Evolutionary conservation across 2,888 invertebrate species (phyloP).

Genomic region (Cheilosia impressa): DNA sequence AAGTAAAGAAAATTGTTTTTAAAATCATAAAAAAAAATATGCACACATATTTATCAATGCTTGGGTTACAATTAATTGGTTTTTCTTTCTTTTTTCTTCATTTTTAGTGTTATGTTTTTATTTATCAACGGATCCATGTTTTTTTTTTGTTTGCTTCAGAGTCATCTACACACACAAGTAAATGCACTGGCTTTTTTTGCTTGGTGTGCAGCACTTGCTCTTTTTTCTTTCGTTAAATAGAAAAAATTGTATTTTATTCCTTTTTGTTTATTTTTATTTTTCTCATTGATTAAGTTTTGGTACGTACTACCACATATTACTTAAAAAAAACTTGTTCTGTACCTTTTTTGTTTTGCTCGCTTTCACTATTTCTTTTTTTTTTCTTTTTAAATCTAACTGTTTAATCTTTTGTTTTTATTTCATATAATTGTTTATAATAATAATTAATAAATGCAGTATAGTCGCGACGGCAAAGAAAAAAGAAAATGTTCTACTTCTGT

Average conservation of each 20-base stretch:
- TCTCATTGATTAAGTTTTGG: constrained; percentile 79
- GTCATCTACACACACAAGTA: constrained; percentile 55
- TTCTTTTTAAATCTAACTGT: constrained; percentile 77
- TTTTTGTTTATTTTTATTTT: constrained; percentile 58
- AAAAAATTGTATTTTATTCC: constrained; percentile 76
- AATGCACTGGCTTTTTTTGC: constrained; percentile 69
- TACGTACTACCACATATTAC: constrained; percentile 62
- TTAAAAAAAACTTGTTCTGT: constrained; percentile 64
- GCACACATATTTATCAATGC: constrained; percentile 73
- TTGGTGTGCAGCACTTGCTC: constrained; percentile 58
- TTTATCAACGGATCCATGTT: constrained; percentile 50
- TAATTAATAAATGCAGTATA: constrained; percentile 75
- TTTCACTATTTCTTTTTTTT: constrained; percentile 67
- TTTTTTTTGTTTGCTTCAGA: constrained; percentile 26
- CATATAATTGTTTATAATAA: constrained; percentile 75
- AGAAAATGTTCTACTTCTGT: constrained; percentile 67
- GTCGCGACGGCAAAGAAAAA: constrained; percentile 75
- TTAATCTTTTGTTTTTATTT: constrained; percentile 73
- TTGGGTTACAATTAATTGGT: constrained; percentile 65
- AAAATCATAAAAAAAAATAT: constrained; percentile 70
- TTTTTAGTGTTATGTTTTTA: constrained; percentile 45
- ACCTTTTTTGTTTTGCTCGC: no score
- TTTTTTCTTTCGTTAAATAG: constrained; percentile 77
- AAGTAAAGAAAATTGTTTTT: constrained; percentile 68
- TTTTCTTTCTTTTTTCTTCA: constrained; percentile 23